These are phyloP conservation scores for Diplolepis rosae DNA, from an alignment of 2,888 invertebrate species.

Conservation along the genomic window DNA sequence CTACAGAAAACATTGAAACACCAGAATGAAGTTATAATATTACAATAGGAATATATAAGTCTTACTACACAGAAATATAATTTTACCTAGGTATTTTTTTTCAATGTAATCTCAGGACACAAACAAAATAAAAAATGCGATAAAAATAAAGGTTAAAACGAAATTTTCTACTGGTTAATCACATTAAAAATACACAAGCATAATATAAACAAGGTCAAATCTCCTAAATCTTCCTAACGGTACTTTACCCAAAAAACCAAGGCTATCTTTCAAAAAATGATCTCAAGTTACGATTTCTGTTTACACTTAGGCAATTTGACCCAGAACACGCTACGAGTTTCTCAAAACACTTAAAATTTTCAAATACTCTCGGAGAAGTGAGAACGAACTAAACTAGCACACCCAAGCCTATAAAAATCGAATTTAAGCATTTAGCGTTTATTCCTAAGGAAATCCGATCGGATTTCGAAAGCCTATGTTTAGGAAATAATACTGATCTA, in stretches of 20 bases:
- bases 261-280: constrained; percentile 7
- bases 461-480: not conserved
- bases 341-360: constrained; percentile 1
- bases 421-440: not conserved
- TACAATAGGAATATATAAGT: no score
- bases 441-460: not conserved
- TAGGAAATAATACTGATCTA: not conserved
- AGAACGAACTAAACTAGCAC: constrained; percentile 24
- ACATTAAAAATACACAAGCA: not conserved
- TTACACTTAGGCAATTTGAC: not conserved
- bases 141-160: constrained; percentile 26
- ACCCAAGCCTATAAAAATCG: constrained; percentile 12
- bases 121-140: constrained; percentile 31
- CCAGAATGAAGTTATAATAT: no score
- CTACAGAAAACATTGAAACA: not conserved
- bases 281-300: constrained; percentile 5
- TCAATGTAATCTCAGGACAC: constrained; percentile 22
- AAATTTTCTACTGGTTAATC: not conserved
- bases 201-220: not conserved
- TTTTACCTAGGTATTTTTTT: no score
- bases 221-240: constrained; percentile 3
- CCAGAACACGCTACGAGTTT: not conserved
- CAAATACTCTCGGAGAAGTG: not conserved
- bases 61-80: no score
- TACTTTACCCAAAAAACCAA: constrained; percentile 1